These are phyloP conservation scores for Hemiscyllium ocellatum DNA, from an alignment of 2,113 vertebrate genomes.

Conservation along the genomic window DNA sequence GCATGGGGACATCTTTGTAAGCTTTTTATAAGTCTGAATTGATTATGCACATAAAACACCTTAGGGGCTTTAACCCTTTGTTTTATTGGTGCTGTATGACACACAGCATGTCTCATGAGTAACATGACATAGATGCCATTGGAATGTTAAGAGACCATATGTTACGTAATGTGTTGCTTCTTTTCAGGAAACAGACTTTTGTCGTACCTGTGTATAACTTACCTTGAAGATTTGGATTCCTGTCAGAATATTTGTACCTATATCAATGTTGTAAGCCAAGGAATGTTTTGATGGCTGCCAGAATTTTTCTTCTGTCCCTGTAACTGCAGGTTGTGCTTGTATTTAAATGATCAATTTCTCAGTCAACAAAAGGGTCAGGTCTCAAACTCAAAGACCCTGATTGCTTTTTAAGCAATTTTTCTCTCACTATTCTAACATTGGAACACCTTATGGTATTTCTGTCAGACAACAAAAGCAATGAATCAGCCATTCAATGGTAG, in stretches of 20 bases:
- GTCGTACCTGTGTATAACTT: neutral
- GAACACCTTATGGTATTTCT: neutral
- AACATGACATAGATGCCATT: slow-evolving; percentile 22
- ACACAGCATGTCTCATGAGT: neutral
- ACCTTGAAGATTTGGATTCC: neutral
- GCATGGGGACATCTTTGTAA: neutral
- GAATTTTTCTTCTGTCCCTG: neutral
- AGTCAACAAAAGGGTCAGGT: neutral
- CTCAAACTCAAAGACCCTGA: neutral
- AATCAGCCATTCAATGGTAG: slow-evolving; percentile 1
- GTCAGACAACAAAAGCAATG: neutral
- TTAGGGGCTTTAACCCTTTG: neutral
- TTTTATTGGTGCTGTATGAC: slow-evolving; percentile 13
- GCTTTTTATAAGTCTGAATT: neutral
- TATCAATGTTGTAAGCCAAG: neutral
- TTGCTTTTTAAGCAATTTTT: neutral
- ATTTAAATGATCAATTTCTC: neutral
- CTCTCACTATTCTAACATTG: neutral
- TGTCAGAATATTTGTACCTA: slow-evolving; percentile 14
- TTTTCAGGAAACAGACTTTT: neutral
- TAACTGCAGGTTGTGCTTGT: neutral
- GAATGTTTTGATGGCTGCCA: neutral
- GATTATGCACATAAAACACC: neutral
- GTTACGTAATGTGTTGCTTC: neutral
- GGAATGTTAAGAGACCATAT: neutral